These are phyloP conservation scores for Drosophila algonquin DNA, from an alignment of 2,888 invertebrate species.

Conservation along the genomic window DNA sequence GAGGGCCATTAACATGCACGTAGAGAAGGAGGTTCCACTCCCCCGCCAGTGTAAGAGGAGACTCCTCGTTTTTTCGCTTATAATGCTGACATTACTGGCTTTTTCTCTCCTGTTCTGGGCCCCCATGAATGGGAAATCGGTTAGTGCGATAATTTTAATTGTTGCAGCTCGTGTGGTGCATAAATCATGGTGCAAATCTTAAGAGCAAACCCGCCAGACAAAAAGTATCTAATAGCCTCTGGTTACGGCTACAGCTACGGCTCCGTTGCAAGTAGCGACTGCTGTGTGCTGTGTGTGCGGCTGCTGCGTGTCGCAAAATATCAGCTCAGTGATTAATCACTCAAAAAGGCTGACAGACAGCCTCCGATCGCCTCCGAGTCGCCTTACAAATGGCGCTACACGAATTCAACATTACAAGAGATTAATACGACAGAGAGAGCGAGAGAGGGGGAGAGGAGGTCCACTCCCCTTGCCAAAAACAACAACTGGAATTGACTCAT, in stretches of 20 bases:
- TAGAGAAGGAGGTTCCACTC: slow-evolving; percentile 5
- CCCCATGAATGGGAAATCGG: slow-evolving; percentile 18
- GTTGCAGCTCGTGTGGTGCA: slow-evolving; percentile 59
- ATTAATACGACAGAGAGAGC: slow-evolving; percentile 25
- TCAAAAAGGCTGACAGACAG: slow-evolving; percentile 67
- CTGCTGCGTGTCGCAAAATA: slow-evolving; percentile 60
- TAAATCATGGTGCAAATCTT: slow-evolving; percentile 73
- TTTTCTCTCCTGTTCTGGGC: slow-evolving; percentile 18
- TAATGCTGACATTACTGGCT: slow-evolving; percentile 50
- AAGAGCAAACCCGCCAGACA: slow-evolving; percentile 61
- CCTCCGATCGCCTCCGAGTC: slow-evolving; percentile 30
- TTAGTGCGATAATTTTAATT: slow-evolving; percentile 69
- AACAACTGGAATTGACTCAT: slow-evolving; percentile 27
- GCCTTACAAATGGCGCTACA: slow-evolving; percentile 76
- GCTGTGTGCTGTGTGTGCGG: slow-evolving; percentile 50
- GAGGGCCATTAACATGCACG: slow-evolving; percentile 62
- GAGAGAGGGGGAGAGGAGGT: slow-evolving; percentile 16
- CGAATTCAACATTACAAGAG: slow-evolving; percentile 73
- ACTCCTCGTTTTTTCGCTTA: neutral
- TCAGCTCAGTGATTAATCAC: slow-evolving; percentile 72
- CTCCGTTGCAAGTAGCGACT: slow-evolving; percentile 63
- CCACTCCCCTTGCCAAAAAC: slow-evolving; percentile 4
- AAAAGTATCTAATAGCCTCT: slow-evolving; percentile 76
- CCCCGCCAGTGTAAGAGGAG: neutral
- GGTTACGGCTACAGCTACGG: slow-evolving; percentile 34